A percentile compares a stretch with the other conserved stretches of the same genome.
Conservation (phyloP, 2,113 vertebrate genomes). For the Pomatorhinus ruficollis region DNA sequence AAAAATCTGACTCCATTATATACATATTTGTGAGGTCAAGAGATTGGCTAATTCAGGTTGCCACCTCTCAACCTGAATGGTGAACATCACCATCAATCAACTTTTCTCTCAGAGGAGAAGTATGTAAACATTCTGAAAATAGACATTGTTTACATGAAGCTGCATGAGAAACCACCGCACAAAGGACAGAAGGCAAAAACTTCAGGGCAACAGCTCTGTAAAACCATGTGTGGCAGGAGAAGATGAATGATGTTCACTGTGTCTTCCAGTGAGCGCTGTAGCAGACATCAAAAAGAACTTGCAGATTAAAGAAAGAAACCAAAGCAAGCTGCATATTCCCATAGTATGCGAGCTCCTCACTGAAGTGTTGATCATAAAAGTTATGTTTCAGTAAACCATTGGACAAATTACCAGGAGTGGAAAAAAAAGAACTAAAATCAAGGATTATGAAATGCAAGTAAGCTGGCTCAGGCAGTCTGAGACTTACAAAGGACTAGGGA, state of each 20-base stretch:
- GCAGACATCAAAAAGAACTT: background rate
- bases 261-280: background rate
- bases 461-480: background rate
- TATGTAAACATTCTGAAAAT: too few species aligned
- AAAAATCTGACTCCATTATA: too few species aligned
- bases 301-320: background rate
- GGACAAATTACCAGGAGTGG: background rate
- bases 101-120: too few species aligned
- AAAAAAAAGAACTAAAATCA: background rate
- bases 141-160: too few species aligned
- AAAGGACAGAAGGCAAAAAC: too few species aligned
- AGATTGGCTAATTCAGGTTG: too few species aligned
- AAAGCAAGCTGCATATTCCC: background rate
- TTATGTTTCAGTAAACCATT: background rate
- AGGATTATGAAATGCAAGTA: background rate
- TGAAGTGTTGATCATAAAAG: background rate
- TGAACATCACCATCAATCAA: too few species aligned
- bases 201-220: too few species aligned
- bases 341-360: background rate
- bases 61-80: too few species aligned
- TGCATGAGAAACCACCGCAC: too few species aligned
- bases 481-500: background rate
- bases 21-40: too few species aligned
- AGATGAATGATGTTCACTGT: background rate
- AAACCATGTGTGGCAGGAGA: background rate